A percentile compares a stretch with the other conserved stretches of the same genome.
These are phyloP conservation scores for Drosophila sproati DNA, from an alignment of 1,140 invertebrate genomes.

Conservation along the genomic window DNA sequence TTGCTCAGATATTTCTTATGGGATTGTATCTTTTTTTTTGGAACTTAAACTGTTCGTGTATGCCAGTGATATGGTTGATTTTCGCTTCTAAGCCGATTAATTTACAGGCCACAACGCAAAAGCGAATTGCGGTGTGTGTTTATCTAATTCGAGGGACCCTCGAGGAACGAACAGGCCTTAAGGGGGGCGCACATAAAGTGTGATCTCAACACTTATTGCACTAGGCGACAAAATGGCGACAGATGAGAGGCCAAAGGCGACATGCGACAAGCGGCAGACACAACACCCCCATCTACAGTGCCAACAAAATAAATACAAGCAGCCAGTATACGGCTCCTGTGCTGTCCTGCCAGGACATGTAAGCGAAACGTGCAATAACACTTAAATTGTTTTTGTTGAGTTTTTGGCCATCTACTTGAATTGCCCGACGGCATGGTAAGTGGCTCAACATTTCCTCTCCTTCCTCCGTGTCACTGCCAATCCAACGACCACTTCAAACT, in stretches of 20 bases:
- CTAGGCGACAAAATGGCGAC: constrained; percentile 47
- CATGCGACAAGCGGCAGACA: background rate
- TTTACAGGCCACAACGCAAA: constrained; percentile 34
- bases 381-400: constrained; percentile 53
- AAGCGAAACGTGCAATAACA: constrained; percentile 62
- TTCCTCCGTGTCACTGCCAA: background rate
- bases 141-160: constrained; percentile 15
- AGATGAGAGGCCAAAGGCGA: background rate
- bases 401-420: constrained; percentile 25
- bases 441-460: constrained; percentile 9
- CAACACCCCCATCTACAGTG: constrained; percentile 16
- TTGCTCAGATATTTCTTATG: constrained; percentile 2
- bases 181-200: constrained; percentile 22
- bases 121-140: constrained; percentile 17
- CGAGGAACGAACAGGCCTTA: background rate
- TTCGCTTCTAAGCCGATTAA: constrained; percentile 51
- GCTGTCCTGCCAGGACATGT: constrained; percentile 39
- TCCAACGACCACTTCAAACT: constrained; percentile 10
- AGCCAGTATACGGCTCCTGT: background rate
- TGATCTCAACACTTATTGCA: constrained; percentile 55
- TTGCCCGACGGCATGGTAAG: constrained; percentile 37
- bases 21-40: constrained; percentile 1
- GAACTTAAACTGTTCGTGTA: background rate
- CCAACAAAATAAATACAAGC: constrained; percentile 30
- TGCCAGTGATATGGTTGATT: background rate